Base-by-base conservation (phyloP, 2,888 invertebrate species). In the Chesias legatella region DNA sequence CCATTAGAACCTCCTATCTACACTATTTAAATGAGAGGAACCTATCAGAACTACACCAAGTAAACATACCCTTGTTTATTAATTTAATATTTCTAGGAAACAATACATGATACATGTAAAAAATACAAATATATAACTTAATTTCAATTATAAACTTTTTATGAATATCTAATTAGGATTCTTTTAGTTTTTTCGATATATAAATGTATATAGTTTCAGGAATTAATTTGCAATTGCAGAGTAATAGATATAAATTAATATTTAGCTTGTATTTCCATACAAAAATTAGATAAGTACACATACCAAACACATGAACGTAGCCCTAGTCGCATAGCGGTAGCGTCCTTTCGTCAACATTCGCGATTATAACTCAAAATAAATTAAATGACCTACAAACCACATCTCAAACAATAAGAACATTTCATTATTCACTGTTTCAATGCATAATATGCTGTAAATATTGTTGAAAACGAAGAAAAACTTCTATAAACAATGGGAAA, bases 401-500 rank as follows among this genome's bases (percentile, higher is more conserved):
- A 47, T 33, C 30, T 33, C 57, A 52, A 43, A 55, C 36, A 43
- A 50, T 43, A 39, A 48, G 50, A 58, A 53, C 68, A 73, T 78
- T 62, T 56, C 43, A 57, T 51, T 56, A 60, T 43, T 39, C 78
- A 84, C 79, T 63, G 45, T 65, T 69, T 71, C 56, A 56, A 59
- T 53, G 22, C 38, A 51, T 63, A 72, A 53, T 51, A 58, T 52
- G 36, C 38, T 10, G 41, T 48, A 48, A 67, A 70, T 66, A 56
- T 47, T 44, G 43, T 58, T 60, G 61, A 66, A 74, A 77, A 69
- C 58, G 51, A 62, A 47, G 63, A 65, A 80, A 82, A 83, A 66
- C 69, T 64, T 67, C 63, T 62, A 78, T 76, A 79, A 80, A 82
- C 79, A 76, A 64, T 67, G 59, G 48, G 62, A 77, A 78, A 85